Evolutionary conservation across 2,113 vertebrate species (phyloP), one percentile per base, ranked within the genome.

Genomic region (Petrocephalus zakoni): DNA sequence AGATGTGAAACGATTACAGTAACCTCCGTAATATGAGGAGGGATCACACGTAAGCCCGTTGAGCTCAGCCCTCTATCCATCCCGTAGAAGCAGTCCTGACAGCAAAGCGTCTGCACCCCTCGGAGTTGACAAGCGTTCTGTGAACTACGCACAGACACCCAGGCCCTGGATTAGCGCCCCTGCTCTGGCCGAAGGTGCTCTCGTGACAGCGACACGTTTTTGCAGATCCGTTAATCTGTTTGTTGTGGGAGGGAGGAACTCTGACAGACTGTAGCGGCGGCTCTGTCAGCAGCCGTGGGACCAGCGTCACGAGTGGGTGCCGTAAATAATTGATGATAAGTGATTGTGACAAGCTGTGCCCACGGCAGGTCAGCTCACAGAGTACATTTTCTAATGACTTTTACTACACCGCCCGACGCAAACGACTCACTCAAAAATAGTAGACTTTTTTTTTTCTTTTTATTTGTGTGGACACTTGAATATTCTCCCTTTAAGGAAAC

Each of bases 31-130:
- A 75, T 89, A 75, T 46, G 37, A 89, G 84, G 84, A 86, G 9
- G 84, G 88, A 78, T 89, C 84, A 86, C 47, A 86, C 21, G 15
- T 37, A 55, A 61, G 61, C 82, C 84, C 46, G 61, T 55, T 78
- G 64, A 86, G 84, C 84, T 78, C 64, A 19, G 8, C 85, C 37
- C 78, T 86, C 84, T 47, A 78, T 86, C 88, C 49, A 55, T 78
- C 88, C 84, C 42, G 17, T 47, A 86, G 61, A 90, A 89, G 89
- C 88, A 90, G 9, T 46, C 84, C 85, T 5, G 85, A 85, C 91
- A 93, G 87, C 87, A 49, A 85, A 89, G 85, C 87, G 56, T 90
- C 90, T 89, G 89, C 87, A 89, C 90, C 84, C 91, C 85, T 78
- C 47, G 61, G 88, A 78, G 90, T 86, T 89, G 85, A 91, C 56